phyloP scores from a whole-genome alignment of 2,113 vertebrate species.

The Labrus mixtus region DNA sequence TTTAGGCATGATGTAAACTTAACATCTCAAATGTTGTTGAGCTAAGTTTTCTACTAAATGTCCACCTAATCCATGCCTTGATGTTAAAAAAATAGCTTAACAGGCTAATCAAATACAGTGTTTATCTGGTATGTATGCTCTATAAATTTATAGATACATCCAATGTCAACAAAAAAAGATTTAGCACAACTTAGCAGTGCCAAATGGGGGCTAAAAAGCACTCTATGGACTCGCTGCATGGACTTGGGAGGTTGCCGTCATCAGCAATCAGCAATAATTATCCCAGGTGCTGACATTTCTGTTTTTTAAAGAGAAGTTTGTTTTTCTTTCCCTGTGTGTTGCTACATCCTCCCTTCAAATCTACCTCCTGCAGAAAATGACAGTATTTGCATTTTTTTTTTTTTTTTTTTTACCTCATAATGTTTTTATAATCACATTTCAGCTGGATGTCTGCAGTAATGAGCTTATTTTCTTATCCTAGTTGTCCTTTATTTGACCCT shows the following conservation, averaged over 20 bases:
- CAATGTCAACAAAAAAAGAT: neutral
- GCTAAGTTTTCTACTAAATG: neutral
- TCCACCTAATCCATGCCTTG: neutral
- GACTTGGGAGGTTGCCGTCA: slow-evolving; percentile 37
- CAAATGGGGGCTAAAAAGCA: neutral
- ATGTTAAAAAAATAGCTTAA: neutral
- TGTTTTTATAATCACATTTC: slow-evolving; percentile 12
- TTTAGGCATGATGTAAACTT: neutral
- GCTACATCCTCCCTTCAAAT: neutral
- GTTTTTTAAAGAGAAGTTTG: slow-evolving; percentile 15
- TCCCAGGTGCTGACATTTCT: slow-evolving; percentile 62
- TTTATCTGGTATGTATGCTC: too few species aligned
- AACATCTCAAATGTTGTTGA: neutral
- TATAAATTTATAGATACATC: neutral
- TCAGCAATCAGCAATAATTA: slow-evolving; percentile 60
- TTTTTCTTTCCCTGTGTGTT: slow-evolving; percentile 15
- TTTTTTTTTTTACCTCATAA: neutral
- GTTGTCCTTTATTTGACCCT: neutral
- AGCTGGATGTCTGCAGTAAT: slow-evolving; percentile 2
- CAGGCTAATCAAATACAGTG: too few species aligned
- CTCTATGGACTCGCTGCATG: neutral
- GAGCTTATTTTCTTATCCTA: neutral
- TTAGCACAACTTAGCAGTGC: neutral
- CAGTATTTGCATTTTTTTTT: slow-evolving; percentile 8
- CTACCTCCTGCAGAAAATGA: slow-evolving; percentile 6